Conservation (phyloP, 2,888 invertebrate genomes). For the Chymomyza procnemis region DNA sequence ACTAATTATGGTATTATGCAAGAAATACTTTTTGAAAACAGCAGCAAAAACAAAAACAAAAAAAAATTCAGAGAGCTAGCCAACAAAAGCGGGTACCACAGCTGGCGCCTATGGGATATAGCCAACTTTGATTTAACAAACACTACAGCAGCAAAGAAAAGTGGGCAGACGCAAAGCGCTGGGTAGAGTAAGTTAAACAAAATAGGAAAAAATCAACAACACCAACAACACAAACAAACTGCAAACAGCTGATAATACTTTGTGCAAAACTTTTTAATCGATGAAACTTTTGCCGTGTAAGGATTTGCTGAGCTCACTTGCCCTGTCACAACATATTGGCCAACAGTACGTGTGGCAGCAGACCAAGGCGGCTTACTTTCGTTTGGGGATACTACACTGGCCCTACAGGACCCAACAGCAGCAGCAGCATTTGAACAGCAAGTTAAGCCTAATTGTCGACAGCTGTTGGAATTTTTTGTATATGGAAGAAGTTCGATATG, state of each 20-base stretch:
- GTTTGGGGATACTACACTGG: neutral
- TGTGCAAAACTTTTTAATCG: conserved; percentile 63
- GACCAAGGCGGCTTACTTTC: neutral
- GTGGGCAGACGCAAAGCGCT: neutral
- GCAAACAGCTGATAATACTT: conserved; percentile 58
- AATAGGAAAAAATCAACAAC: neutral
- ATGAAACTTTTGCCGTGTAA: conserved; percentile 54
- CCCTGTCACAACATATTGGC: conserved; percentile 6
- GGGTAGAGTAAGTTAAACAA: neutral
- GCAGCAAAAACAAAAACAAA: neutral
- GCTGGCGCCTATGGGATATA: conserved; percentile 36
- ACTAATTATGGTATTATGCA: conserved; percentile 46
- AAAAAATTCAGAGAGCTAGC: too few relatives aligned
- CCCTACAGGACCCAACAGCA: neutral
- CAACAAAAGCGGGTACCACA: conserved; percentile 5
- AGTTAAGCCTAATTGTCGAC: conserved; percentile 57
- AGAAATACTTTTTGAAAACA: conserved; percentile 48
- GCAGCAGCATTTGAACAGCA: neutral
- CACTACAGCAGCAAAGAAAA: neutral
- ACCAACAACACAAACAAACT: conserved; percentile 12
- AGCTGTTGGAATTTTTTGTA: conserved; percentile 33
- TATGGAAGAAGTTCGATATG: neutral
- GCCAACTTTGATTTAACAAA: neutral
- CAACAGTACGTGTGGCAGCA: neutral
- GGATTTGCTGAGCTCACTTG: neutral